Percentiles rank a stretch among this genome's conserved stretches.
Conservation (phyloP, 2,113 vertebrate genomes). For the Elachura formosa region DNA sequence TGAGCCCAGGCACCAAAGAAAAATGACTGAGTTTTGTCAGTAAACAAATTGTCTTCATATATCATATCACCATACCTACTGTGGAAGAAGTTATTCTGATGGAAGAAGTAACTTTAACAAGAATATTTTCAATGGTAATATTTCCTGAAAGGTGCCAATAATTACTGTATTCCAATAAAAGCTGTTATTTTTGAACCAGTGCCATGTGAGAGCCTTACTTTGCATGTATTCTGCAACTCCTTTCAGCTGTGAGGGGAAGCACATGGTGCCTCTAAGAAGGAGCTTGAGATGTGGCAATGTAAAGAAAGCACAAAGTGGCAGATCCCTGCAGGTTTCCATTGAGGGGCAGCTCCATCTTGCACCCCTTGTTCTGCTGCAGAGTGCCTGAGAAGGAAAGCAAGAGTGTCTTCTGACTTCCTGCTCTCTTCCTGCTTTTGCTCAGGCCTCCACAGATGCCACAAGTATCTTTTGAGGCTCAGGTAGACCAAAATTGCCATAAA, state of each 20-base stretch:
- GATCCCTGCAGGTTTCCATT: background rate
- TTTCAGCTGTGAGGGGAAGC: background rate
- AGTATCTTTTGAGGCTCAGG: background rate
- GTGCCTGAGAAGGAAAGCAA: background rate
- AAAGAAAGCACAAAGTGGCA: background rate
- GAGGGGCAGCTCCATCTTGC: background rate
- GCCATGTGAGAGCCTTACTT: background rate
- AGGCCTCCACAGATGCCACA: background rate
- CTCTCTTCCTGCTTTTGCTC: background rate
- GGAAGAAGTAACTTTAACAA: background rate
- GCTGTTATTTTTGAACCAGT: background rate
- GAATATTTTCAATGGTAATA: background rate
- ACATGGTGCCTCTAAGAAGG: background rate
- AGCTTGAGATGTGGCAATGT: rapidly evolving
- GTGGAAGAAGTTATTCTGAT: background rate
- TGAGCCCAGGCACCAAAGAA: background rate
- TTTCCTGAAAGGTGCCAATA: background rate
- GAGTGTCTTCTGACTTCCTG: background rate
- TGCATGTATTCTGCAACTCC: background rate
- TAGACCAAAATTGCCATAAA: background rate
- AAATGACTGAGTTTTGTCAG: background rate
- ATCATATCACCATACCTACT: background rate
- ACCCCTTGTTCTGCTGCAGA: rapidly evolving
- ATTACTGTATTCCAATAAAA: background rate
- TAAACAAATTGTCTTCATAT: background rate